Evolutionary conservation across 2,888 invertebrate species (phyloP).

Genomic region (Sarcophaga variegata): DNA sequence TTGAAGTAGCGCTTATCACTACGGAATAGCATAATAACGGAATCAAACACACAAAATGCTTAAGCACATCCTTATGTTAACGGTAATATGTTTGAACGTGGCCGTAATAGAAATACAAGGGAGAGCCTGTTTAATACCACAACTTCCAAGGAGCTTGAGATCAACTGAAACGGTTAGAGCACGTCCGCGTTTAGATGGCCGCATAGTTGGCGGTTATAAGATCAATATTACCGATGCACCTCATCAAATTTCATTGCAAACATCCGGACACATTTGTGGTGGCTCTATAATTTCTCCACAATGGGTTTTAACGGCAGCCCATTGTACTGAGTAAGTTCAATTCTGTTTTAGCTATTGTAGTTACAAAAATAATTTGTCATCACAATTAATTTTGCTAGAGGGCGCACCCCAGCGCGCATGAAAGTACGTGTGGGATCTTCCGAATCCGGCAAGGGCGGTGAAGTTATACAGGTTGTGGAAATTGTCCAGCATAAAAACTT

Average conservation of each 20-base stretch:
- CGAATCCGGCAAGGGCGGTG: conserved; percentile 82
- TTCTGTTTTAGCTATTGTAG: neutral
- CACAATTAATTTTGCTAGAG: conserved; percentile 70
- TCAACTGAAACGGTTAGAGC: conserved; percentile 4
- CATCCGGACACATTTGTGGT: conserved; percentile 79
- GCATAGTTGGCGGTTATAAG: conserved; percentile 80
- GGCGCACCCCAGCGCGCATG: conserved; percentile 73
- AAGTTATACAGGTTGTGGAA: conserved; percentile 82
- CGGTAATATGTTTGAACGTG: neutral
- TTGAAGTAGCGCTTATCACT: neutral
- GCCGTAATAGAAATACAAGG: conserved; percentile 6
- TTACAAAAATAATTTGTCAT: neutral
- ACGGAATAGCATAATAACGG: neutral
- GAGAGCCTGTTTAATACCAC: conserved; percentile 57
- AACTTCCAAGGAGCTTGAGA: conserved; percentile 23
- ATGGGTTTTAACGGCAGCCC: conserved; percentile 81
- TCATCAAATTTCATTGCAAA: conserved; percentile 80
- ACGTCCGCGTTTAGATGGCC: conserved; percentile 79
- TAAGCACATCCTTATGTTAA: neutral
- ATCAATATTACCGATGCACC: conserved; percentile 81
- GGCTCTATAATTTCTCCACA: conserved; percentile 79
- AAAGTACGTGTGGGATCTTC: conserved; percentile 84
- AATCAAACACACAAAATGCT: conserved; percentile 21
- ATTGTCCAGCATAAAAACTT: conserved; percentile 83
- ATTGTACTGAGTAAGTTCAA: conserved; percentile 79